phyloP scores from a whole-genome alignment of 2,797 vertebrate genomes.

The Enteromius radiatus region DNA sequence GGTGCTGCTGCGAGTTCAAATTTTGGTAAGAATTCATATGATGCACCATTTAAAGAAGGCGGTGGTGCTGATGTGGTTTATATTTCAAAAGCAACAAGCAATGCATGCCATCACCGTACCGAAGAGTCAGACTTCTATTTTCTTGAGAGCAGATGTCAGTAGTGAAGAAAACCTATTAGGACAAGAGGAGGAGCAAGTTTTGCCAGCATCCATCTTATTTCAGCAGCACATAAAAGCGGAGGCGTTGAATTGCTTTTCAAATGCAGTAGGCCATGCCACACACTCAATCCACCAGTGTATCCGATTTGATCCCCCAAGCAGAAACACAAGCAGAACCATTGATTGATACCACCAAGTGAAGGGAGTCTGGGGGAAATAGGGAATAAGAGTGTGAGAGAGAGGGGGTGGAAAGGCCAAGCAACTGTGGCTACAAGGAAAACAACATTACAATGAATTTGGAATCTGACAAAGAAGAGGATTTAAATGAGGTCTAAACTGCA shows the following conservation, averaged over 20 bases:
- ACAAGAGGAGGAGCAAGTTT: slow-evolving; percentile 71
- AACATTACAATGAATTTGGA: slow-evolving; percentile 50
- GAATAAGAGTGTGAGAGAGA: slow-evolving; percentile 36
- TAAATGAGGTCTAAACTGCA: slow-evolving; percentile 52
- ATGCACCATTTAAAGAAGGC: slow-evolving; percentile 35
- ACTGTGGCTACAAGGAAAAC: slow-evolving; percentile 61
- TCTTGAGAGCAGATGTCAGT: slow-evolving; percentile 69
- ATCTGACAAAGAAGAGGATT: slow-evolving; percentile 19
- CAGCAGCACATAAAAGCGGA: slow-evolving; percentile 74
- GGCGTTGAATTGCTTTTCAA: slow-evolving; percentile 76
- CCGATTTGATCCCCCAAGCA: slow-evolving; percentile 75
- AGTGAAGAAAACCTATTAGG: slow-evolving; percentile 75
- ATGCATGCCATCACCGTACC: slow-evolving; percentile 70
- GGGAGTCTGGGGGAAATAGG: slow-evolving; percentile 63
- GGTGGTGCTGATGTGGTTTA: slow-evolving; percentile 41
- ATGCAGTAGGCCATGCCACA: slow-evolving; percentile 73
- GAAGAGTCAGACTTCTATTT: slow-evolving; percentile 72
- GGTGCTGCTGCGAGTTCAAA: slow-evolving; percentile 24
- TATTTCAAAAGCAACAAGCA: slow-evolving; percentile 45
- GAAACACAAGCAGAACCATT: slow-evolving; percentile 71
- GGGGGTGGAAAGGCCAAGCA: slow-evolving; percentile 51
- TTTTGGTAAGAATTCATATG: slow-evolving; percentile 36
- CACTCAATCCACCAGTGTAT: slow-evolving; percentile 74
- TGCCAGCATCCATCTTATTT: slow-evolving; percentile 74
- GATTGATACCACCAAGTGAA: slow-evolving; percentile 71